Conservation (phyloP, 1,140 invertebrate genomes). For the Patella vulgata region DNA sequence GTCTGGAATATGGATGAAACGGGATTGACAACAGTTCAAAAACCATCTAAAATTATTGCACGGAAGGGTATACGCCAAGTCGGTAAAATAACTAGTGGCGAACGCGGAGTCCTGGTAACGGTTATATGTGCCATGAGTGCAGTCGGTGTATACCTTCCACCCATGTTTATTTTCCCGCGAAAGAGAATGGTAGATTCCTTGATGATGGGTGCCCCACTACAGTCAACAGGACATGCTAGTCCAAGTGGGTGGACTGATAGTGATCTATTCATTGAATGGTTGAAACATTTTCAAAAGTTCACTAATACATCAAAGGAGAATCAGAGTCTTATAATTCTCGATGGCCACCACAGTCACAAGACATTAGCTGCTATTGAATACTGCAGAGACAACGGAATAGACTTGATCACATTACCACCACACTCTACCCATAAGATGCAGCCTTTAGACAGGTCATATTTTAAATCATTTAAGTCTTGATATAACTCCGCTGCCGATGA, state of each 20-base stretch:
- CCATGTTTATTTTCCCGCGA: slow-evolving; percentile 54
- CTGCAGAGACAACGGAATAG: slow-evolving; percentile 24
- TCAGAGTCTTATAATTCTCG: slow-evolving; percentile 23
- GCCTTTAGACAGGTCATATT: slow-evolving; percentile 24
- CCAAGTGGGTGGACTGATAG: slow-evolving; percentile 34
- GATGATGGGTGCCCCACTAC: slow-evolving; percentile 50
- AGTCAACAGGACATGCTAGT: slow-evolving; percentile 19
- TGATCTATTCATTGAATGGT: slow-evolving; percentile 33
- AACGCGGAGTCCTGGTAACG: slow-evolving; percentile 60
- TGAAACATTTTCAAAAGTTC: slow-evolving; percentile 28
- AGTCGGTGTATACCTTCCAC: slow-evolving; percentile 45
- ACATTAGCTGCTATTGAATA: slow-evolving; percentile 27
- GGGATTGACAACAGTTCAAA: slow-evolving; percentile 67
- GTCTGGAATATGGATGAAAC: slow-evolving; percentile 70
- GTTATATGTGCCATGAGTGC: slow-evolving; percentile 40
- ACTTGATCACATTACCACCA: slow-evolving; percentile 21
- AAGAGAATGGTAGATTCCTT: slow-evolving; percentile 55
- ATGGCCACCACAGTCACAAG: slow-evolving; percentile 38
- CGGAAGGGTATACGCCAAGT: slow-evolving; percentile 64
- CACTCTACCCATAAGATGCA: slow-evolving; percentile 30
- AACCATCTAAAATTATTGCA: slow-evolving; percentile 64
- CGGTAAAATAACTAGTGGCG: slow-evolving; percentile 63
- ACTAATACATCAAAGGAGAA: slow-evolving; percentile 17
- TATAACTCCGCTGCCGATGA: slow-evolving; percentile 40
- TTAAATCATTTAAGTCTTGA: slow-evolving; percentile 25